These are phyloP conservation scores for Epiblema foenella DNA, from an alignment of 2,888 invertebrate species.

Conservation along the genomic window DNA sequence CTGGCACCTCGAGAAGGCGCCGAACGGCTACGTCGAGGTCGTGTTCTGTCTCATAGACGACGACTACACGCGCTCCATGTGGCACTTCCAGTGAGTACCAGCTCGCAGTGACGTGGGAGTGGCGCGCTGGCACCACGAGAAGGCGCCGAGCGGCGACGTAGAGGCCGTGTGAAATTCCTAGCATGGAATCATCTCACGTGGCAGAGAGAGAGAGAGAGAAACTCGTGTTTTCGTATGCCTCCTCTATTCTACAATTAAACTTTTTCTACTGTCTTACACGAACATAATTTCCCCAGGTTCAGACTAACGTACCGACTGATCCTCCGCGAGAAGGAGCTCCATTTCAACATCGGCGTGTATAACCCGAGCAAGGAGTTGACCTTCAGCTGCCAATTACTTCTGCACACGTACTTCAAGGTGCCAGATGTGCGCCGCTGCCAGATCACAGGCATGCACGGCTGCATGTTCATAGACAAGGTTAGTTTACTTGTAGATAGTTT, in stretches of 20 bases:
- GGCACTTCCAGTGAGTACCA: slow-evolving; percentile 93
- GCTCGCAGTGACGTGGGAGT: too few species aligned
- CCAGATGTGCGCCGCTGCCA: slow-evolving; percentile 96
- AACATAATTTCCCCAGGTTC: slow-evolving; percentile 85
- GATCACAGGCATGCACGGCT: slow-evolving; percentile 96
- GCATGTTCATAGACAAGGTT: slow-evolving; percentile 95
- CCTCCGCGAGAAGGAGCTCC: slow-evolving; percentile 95
- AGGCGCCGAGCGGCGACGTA: too few species aligned
- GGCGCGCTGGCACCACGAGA: too few species aligned
- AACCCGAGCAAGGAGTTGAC: slow-evolving; percentile 97
- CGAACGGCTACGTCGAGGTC: slow-evolving; percentile 96
- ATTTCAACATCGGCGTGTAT: slow-evolving; percentile 96
- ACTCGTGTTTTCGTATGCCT: too few species aligned
- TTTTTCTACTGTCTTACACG: neutral
- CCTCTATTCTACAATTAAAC: too few species aligned
- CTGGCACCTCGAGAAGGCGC: slow-evolving; percentile 96
- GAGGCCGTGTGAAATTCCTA: too few species aligned
- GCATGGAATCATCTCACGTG: too few species aligned
- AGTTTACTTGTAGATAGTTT: slow-evolving; percentile 18
- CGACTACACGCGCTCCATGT: slow-evolving; percentile 96
- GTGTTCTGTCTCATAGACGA: slow-evolving; percentile 96
- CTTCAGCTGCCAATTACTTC: slow-evolving; percentile 95
- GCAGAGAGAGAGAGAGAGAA: too few species aligned
- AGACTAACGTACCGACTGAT: slow-evolving; percentile 96
- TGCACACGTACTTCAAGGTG: slow-evolving; percentile 98